phyloP scores from a whole-genome alignment of 2,888 invertebrate species.

The Steinernema hermaphroditum region DNA sequence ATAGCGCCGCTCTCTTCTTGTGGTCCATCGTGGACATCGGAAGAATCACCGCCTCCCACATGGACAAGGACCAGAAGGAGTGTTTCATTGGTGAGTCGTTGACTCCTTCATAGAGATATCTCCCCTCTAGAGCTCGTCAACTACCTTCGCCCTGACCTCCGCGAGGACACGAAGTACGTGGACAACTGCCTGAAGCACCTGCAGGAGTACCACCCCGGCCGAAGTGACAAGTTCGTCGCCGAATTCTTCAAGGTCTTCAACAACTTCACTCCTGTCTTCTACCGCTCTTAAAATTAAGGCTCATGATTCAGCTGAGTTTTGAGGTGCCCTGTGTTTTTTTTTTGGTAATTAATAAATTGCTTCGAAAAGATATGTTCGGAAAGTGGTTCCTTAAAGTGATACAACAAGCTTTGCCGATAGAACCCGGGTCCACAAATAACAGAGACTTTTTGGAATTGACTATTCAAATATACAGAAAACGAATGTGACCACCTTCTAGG shows the following conservation, averaged over 20 bases:
- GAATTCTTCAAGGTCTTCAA: background rate
- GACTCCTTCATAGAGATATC: background rate
- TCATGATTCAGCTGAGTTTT: too few species aligned
- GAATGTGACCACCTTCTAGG: too few species aligned
- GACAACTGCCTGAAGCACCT: background rate
- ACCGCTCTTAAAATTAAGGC: background rate
- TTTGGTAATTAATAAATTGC: too few species aligned
- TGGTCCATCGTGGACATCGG: background rate
- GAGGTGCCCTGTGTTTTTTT: too few species aligned
- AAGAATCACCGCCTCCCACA: background rate
- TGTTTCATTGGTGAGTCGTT: background rate
- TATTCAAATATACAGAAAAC: too few species aligned
- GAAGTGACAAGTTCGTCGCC: background rate
- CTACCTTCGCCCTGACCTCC: slow-evolving; percentile 6
- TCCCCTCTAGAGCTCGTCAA: background rate
- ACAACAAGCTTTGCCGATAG: too few species aligned
- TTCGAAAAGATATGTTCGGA: too few species aligned
- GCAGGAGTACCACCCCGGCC: background rate
- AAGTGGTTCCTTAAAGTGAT: too few species aligned
- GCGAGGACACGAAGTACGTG: background rate
- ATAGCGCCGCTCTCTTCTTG: background rate
- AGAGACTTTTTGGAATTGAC: too few species aligned
- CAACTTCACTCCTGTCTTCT: slow-evolving; percentile 1
- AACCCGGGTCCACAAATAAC: too few species aligned
- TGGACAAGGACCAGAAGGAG: slow-evolving; percentile 3